Evolutionary conservation across 2,113 vertebrate genomes (phyloP), one percentile per base, ranked within the genome.

Genomic region (Tupaia chinensis): DNA sequence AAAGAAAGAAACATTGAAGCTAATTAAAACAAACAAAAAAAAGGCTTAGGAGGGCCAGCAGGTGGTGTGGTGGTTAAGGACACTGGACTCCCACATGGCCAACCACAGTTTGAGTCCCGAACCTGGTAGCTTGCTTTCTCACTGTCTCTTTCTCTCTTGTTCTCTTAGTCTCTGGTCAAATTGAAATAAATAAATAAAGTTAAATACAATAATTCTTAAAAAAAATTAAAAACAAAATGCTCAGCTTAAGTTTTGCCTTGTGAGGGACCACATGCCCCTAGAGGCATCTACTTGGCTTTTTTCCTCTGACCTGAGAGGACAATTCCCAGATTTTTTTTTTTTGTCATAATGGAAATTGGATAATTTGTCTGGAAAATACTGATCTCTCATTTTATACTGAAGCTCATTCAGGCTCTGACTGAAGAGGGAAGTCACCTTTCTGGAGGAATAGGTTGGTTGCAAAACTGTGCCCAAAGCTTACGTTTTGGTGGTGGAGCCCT

Each of bases 171-270:
- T 44, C 44, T 44, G 44, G 44, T 44, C 44, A 44, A 44, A 44
- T 44, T 44, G 44, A 44, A 44, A 44, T 44, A 44, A 44, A 44
- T 44, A 44, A 44, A 44, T 44, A 5, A 44, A 44, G 5, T 44
- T 44, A 44, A 44, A 44, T 44, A 44, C 44, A 44, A 44, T 44
- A 44, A 44, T 44, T 44, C 44, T 44, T 44, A 44, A 44, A 44
- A 44, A 44, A 44, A 44, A 44, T 3, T 3, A 44, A 44, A 44
- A 44, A 44, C 44, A 44, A 44, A 44, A 44, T 7, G 54, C 74
- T 83, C 54, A 53, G 65, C 34, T 44, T 65, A 54, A 32, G 56
- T 89, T 92, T 53, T 85, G 91, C 61, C 80, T 92, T 92, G 34
- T 44, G 44, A 44, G 44, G 54, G 58, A 25, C 29, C 15, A 1